These are phyloP conservation scores for Martes martes DNA, from an alignment of 2,113 vertebrate species.

Conservation along the genomic window DNA sequence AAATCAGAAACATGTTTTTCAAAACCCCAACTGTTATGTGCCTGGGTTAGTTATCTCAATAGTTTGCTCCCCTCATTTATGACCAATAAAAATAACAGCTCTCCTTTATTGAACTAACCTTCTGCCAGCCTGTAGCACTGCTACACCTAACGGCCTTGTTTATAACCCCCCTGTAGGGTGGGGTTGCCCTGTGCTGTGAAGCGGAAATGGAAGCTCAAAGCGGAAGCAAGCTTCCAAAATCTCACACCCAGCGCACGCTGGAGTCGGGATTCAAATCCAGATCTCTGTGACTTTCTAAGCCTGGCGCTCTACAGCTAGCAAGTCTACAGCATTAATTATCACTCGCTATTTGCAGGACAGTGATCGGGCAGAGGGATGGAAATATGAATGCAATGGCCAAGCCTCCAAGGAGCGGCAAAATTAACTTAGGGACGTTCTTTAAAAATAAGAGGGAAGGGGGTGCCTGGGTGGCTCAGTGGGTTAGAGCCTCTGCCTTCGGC, in stretches of 20 bases:
- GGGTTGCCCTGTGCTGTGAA: background rate
- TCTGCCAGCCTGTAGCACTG: background rate
- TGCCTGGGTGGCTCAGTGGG: no score
- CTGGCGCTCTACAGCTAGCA: no score
- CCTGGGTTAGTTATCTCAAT: background rate
- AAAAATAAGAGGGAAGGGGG: background rate
- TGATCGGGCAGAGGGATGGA: background rate
- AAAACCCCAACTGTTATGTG: background rate
- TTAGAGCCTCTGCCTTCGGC: no score
- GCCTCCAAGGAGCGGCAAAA: background rate
- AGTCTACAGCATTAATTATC: no score
- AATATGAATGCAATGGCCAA: background rate
- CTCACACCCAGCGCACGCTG: background rate
- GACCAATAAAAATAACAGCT: background rate
- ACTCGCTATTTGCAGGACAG: background rate
- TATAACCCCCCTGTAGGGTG: background rate
- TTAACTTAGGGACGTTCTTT: background rate
- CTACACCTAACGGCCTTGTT: background rate
- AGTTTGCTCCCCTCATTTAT: background rate
- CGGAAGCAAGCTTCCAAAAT: background rate
- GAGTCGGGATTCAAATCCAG: background rate
- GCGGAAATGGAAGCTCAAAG: background rate
- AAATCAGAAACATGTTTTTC: background rate
- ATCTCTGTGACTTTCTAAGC: background rate
- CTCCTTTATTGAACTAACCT: background rate